Evolutionary conservation across 1,140 invertebrate species (phyloP).

Genomic region (Meloidogyne floridensis): DNA sequence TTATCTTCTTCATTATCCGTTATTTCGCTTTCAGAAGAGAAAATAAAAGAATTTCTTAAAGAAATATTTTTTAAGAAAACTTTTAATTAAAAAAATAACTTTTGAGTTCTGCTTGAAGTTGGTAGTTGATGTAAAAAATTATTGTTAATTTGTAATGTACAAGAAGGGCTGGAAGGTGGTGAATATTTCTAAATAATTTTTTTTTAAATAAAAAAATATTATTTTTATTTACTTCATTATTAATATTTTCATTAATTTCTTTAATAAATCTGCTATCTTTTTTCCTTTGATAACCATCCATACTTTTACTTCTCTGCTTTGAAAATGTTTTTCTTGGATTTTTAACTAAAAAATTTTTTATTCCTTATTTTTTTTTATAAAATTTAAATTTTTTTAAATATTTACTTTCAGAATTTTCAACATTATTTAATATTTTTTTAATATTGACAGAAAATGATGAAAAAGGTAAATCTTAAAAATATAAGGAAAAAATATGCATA

Average conservation of each 20-base stretch:
- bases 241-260: neutral
- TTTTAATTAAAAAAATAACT: too few species aligned
- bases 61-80: too few species aligned
- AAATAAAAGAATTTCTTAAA: neutral
- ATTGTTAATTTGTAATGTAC: too few species aligned
- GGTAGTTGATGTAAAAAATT: too few species aligned
- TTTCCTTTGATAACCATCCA: neutral
- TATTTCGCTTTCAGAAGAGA: neutral
- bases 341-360: neutral
- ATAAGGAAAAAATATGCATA: too few species aligned
- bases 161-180: too few species aligned
- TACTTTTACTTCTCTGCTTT: neutral
- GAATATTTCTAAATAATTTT: slow-evolving; percentile 1
- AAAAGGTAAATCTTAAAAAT: neutral
- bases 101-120: too few species aligned
- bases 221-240: neutral
- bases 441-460: neutral
- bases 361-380: neutral
- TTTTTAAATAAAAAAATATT: too few species aligned
- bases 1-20: neutral
- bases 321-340: neutral
- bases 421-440: neutral
- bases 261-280: neutral
- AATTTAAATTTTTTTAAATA: too few species aligned
- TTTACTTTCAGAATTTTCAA: too few species aligned